These are phyloP conservation scores for Lithophane leautieri DNA, from an alignment of 2,888 invertebrate genomes.

Conservation along the genomic window DNA sequence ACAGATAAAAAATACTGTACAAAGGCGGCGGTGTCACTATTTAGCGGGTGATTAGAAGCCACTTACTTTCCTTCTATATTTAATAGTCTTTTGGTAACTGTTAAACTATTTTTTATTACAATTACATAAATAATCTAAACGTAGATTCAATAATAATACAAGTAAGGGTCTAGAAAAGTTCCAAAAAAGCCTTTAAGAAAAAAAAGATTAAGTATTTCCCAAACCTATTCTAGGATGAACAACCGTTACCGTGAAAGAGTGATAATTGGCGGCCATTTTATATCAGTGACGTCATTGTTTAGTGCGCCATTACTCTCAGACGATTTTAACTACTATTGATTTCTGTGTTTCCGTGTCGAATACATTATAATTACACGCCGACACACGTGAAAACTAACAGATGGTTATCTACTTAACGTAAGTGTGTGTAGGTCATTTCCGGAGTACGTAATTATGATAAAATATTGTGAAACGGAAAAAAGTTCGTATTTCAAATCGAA, in stretches of 20 bases:
- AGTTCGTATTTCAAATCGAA: neutral
- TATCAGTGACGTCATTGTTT: slow-evolving; percentile 23
- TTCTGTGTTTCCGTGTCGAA: neutral
- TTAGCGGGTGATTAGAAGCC: neutral
- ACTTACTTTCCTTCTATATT: neutral
- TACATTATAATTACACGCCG: slow-evolving; percentile 4
- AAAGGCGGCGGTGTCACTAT: neutral
- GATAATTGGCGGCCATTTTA: slow-evolving; percentile 11
- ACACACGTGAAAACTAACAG: neutral
- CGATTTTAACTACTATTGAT: slow-evolving; percentile 24
- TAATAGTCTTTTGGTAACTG: neutral
- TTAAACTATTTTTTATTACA: neutral
- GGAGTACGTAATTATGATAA: neutral
- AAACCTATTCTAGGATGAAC: neutral
- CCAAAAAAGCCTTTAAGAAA: neutral
- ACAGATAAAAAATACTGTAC: too few relatives aligned
- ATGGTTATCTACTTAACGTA: neutral
- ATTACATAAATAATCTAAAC: neutral
- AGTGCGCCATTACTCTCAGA: slow-evolving; percentile 19
- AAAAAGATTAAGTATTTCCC: neutral
- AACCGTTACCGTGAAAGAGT: neutral
- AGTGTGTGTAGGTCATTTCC: neutral
- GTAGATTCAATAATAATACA: neutral
- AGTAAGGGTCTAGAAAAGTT: neutral
- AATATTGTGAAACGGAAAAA: slow-evolving; percentile 5